Base-by-base conservation (phyloP, 2,888 invertebrate genomes). In the Drosophila mercatorum region DNA sequence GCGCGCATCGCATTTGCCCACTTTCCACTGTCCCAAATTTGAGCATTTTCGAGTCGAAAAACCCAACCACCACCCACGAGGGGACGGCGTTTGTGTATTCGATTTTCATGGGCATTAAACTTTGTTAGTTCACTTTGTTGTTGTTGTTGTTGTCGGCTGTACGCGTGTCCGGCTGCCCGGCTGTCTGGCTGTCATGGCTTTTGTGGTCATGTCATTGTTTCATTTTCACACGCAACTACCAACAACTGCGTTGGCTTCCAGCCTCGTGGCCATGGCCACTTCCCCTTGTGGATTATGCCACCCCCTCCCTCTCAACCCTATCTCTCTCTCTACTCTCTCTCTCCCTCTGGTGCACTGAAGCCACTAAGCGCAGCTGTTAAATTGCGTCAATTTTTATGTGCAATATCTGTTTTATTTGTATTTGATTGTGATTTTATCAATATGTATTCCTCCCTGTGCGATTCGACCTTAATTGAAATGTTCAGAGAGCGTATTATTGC, bases 391-490 rank as follows among this genome's bases (percentile, higher is more conserved):
- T 75, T 85, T 84, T 85, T 89, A 85, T 89, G 89, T 81, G 84
- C 84, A 85, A 89, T 85, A 81, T 81, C 70, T 80, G 72, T 87
- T 84, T 85, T 84, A 87, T 84, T 84, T 87, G 84, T 81, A 78
- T 86, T 81, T 87, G 81, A 87, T 84, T 84, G 87, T 88, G 84
- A 84, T 84, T 84, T 89, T 81, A 81, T 89, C 87, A 83, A 81
- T 83, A 89, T 75, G 87, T 86, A 83, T 68, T 63, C 52, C 46
- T 69, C 31, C 59, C 60, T 6, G 17, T 26, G 72, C 64, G 64
- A 41, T 59, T 59, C 60, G 60, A 63, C 59, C 74, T 83, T 85
- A 85, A 85, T 89, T 89, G 84, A 85, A 85, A 81, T 85, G 89
- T 84, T 74, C 84, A 83, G 59, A 55, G 62, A 67, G 68, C 80